Conservation (phyloP, 2,113 vertebrate genomes). For the Lucifuga dentata region DNA sequence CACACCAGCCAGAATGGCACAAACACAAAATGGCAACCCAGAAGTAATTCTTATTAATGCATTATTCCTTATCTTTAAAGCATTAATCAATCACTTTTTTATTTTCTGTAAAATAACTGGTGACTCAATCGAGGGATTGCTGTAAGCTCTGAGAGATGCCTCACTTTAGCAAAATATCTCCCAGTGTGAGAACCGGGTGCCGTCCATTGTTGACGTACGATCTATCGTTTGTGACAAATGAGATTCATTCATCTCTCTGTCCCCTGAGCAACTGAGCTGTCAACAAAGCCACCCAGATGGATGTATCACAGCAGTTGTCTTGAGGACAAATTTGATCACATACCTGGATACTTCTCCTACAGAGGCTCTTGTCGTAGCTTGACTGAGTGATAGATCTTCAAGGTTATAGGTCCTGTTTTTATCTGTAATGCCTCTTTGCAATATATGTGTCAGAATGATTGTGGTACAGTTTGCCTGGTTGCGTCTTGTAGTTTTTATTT, state of each 20-base stretch:
- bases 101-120: slow-evolving; percentile 12
- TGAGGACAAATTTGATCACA: slow-evolving; percentile 77
- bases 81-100: too few species aligned
- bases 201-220: slow-evolving; percentile 69
- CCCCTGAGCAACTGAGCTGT: slow-evolving; percentile 70
- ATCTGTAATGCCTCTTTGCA: slow-evolving; percentile 20
- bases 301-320: slow-evolving; percentile 75
- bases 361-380: slow-evolving; percentile 56
- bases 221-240: slow-evolving; percentile 75
- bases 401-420: slow-evolving; percentile 51
- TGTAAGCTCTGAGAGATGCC: slow-evolving; percentile 55
- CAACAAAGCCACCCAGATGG: slow-evolving; percentile 74
- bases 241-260: slow-evolving; percentile 77
- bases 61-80: too few species aligned
- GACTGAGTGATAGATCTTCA: slow-evolving; percentile 68
- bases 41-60: too few species aligned
- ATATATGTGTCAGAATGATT: slow-evolving; percentile 27
- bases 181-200: slow-evolving; percentile 59
- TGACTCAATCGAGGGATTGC: slow-evolving; percentile 45
- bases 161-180: slow-evolving; percentile 71
- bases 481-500: slow-evolving; percentile 15
- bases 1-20: too few species aligned
- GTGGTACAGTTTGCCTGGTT: slow-evolving; percentile 20
- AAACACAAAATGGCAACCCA: too few species aligned
- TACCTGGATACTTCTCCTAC: slow-evolving; percentile 68